Conservation (phyloP, 2,888 invertebrate genomes). For the Drosophila histrio region DNA sequence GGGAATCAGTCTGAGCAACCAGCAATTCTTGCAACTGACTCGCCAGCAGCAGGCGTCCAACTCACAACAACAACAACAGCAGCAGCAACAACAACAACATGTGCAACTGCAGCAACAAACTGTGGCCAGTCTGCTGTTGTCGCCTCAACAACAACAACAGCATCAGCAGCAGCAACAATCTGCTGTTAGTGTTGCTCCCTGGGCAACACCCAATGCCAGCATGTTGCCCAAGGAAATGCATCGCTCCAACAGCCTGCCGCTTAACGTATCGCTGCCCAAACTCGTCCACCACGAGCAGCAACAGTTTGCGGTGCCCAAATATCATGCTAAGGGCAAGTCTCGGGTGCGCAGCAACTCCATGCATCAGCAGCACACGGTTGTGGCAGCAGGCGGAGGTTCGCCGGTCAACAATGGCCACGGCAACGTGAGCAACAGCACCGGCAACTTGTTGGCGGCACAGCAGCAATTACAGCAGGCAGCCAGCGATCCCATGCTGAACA, state of each 20-base stretch:
- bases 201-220: slow-evolving; percentile 59
- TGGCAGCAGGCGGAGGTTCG: slow-evolving; percentile 62
- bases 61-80: slow-evolving; percentile 54
- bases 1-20: slow-evolving; percentile 53
- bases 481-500: slow-evolving; percentile 91
- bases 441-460: slow-evolving; percentile 67
- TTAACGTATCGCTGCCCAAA: slow-evolving; percentile 86
- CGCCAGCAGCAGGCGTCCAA: slow-evolving; percentile 66
- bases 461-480: slow-evolving; percentile 90
- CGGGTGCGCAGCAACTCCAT: slow-evolving; percentile 83
- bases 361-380: slow-evolving; percentile 78
- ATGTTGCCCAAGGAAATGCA: slow-evolving; percentile 85
- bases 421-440: slow-evolving; percentile 41
- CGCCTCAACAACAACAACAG: slow-evolving; percentile 53
- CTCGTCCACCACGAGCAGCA: slow-evolving; percentile 64
- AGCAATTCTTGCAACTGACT: slow-evolving; percentile 63
- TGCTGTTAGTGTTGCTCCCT: slow-evolving; percentile 63
- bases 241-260: slow-evolving; percentile 87
- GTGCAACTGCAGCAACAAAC: slow-evolving; percentile 66
- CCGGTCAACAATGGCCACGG: slow-evolving; percentile 46
- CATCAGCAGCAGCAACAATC: slow-evolving; percentile 60
- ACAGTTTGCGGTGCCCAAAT: slow-evolving; percentile 83
- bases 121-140: slow-evolving; percentile 51
- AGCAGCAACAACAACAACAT: slow-evolving; percentile 36
- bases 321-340: slow-evolving; percentile 79